phyloP scores from a whole-genome alignment of 2,797 vertebrate genomes.

The Enteromius paludinosus region DNA sequence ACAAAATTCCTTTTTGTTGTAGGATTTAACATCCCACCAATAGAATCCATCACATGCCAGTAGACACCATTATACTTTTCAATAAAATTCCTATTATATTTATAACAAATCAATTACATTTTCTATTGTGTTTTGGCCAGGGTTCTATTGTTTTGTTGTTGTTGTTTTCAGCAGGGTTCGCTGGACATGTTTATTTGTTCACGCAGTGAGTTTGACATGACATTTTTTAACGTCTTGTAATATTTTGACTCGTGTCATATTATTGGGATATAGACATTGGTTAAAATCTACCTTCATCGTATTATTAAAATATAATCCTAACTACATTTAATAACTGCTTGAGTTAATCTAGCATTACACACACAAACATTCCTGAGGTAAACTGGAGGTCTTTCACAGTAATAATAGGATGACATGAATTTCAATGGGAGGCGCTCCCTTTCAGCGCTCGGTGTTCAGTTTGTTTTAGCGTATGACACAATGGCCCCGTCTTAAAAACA shows the following conservation, averaged over 20 bases:
- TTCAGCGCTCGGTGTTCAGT: not conserved
- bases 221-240: not conserved
- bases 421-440: conserved; percentile 18
- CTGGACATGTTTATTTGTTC: not conserved
- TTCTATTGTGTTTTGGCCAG: too few species aligned
- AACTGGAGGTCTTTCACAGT: not conserved
- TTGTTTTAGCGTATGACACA: not conserved
- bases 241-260: not conserved
- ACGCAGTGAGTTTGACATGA: not conserved
- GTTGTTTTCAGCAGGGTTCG: too few species aligned
- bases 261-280: not conserved
- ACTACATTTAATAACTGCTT: not conserved
- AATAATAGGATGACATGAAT: not conserved
- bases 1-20: too few species aligned
- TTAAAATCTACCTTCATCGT: not conserved
- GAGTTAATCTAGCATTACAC: not conserved
- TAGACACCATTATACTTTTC: too few species aligned
- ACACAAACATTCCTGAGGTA: not conserved
- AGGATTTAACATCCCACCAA: too few species aligned
- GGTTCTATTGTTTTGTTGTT: too few species aligned
- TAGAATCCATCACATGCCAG: too few species aligned
- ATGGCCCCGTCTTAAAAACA: conserved; percentile 13
- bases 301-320: not conserved
- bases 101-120: too few species aligned
- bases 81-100: too few species aligned